A percentile compares a stretch with the other conserved stretches of the same genome.
These are phyloP conservation scores for Psittacara wagleri DNA, from an alignment of 2,113 vertebrate genomes.

Conservation along the genomic window DNA sequence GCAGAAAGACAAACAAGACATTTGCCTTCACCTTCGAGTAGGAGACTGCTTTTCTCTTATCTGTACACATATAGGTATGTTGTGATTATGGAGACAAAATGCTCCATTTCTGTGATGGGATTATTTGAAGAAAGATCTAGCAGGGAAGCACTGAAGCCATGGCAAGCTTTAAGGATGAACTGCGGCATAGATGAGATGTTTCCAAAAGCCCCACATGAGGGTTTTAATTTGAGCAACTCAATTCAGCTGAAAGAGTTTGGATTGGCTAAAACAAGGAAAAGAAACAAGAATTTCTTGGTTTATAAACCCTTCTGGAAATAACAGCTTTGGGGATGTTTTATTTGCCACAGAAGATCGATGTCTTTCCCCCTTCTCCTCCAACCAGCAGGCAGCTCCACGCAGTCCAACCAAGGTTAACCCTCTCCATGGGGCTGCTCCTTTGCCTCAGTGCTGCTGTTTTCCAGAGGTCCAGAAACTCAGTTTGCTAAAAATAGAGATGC, in stretches of 20 bases:
- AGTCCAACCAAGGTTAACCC: background rate
- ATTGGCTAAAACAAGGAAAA: background rate
- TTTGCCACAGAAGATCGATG: background rate
- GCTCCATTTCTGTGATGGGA: background rate
- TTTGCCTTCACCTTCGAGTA: background rate
- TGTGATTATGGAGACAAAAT: background rate
- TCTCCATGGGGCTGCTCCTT: background rate
- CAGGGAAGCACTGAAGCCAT: background rate
- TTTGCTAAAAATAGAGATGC: background rate
- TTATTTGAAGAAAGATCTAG: background rate
- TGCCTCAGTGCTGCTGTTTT: background rate
- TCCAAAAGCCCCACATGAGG: background rate
- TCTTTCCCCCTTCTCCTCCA: background rate
- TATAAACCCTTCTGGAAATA: background rate
- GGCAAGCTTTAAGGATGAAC: background rate
- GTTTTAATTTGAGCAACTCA: background rate
- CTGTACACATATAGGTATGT: background rate
- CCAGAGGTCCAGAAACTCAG: background rate
- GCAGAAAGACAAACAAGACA: slow-evolving; percentile 33
- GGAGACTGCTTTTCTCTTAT: background rate
- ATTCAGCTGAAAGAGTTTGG: background rate
- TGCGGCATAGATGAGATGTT: background rate
- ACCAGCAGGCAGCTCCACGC: background rate
- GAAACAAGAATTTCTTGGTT: background rate
- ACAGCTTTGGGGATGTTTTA: background rate